Evolutionary conservation across 1,140 invertebrate genomes (phyloP), one percentile per base, ranked within the genome.

Genomic region (honey bee (Apis mellifera)): DNA sequence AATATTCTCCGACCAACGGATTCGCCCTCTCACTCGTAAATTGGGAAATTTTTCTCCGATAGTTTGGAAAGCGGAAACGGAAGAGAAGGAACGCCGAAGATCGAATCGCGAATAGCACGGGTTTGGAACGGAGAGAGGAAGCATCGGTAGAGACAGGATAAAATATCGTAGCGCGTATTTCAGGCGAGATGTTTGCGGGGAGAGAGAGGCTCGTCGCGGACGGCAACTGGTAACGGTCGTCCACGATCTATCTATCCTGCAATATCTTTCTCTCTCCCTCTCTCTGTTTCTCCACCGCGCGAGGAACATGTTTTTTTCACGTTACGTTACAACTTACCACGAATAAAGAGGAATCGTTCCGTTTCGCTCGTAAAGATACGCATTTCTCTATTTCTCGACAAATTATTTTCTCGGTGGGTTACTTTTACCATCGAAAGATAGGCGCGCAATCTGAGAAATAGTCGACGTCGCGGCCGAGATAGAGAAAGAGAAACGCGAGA

Each of bases 141-240:
- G 77, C 75, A 42, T 82, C 84, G 65, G 66, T 17, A 48, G 50
- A 42, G 84, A 78, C 77, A 72, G 70, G 32, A 54, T 79, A 76
- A 87, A 81, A 87, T 87, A 87, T 87, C 74, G 82, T 42, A 4
- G 17, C 42, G 65, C 82, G 74, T 84, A 87, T 87, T 78, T 81
- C 82, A 81, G 21, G 32, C 0, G 32, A 57, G 62, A 84, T 81
- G 54, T 75, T 62, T 54, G 9, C 52, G 12, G 12, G 12, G 70
- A 32, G 79, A 60, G 48, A 26, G 12, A 19, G 42, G 9, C 9
- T 23, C 9, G 19, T 50, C 1, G 59, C 5, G 50, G 13, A 64
- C 42, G 55, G 64, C 50, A 52, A 78, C 78, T 59, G 55, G 84
- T 70, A 64, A 19, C 23, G 11, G n/a, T 54, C 7, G 52, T 54